Evolutionary conservation across 2,888 invertebrate genomes (phyloP).

Genomic region (Neoascia interrupta): DNA sequence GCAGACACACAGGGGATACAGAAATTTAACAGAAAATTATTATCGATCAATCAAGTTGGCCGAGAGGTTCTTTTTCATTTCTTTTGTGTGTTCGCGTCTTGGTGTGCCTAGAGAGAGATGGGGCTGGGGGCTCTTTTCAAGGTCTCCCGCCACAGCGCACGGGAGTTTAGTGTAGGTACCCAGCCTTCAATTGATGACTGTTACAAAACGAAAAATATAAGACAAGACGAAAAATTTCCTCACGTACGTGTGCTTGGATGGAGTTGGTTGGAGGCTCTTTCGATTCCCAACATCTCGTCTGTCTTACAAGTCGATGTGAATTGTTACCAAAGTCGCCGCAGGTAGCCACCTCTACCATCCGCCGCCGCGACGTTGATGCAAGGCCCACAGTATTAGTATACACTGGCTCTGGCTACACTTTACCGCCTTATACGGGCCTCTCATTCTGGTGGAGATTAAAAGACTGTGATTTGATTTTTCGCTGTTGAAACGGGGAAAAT

Average conservation of each 20-base stretch:
- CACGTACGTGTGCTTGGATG: slow-evolving; percentile 41
- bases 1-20: slow-evolving; percentile 25
- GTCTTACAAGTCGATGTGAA: neutral
- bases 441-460: slow-evolving; percentile 55
- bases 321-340: slow-evolving; percentile 54
- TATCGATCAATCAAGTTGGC: slow-evolving; percentile 68
- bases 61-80: slow-evolving; percentile 48
- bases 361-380: too few relatives aligned
- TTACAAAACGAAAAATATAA: slow-evolving; percentile 21
- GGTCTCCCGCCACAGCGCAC: slow-evolving; percentile 47
- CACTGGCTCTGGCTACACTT: slow-evolving; percentile 29
- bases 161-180: too few relatives aligned
- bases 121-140: slow-evolving; percentile 52
- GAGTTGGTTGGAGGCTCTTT: slow-evolving; percentile 43
- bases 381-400: too few relatives aligned
- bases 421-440: slow-evolving; percentile 57
- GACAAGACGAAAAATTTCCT: slow-evolving; percentile 54
- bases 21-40: slow-evolving; percentile 62
- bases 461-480: slow-evolving; percentile 59
- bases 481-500: slow-evolving; percentile 40
- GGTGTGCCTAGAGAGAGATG: neutral
- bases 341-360: slow-evolving; percentile 35
- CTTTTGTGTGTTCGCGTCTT: neutral
- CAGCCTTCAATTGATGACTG: slow-evolving; percentile 49
- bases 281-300: slow-evolving; percentile 28